Percentiles rank a stretch among this genome's conserved stretches.
Evolutionary conservation across 2,888 invertebrate species (phyloP).

Genomic region (Argyresthia albistria): DNA sequence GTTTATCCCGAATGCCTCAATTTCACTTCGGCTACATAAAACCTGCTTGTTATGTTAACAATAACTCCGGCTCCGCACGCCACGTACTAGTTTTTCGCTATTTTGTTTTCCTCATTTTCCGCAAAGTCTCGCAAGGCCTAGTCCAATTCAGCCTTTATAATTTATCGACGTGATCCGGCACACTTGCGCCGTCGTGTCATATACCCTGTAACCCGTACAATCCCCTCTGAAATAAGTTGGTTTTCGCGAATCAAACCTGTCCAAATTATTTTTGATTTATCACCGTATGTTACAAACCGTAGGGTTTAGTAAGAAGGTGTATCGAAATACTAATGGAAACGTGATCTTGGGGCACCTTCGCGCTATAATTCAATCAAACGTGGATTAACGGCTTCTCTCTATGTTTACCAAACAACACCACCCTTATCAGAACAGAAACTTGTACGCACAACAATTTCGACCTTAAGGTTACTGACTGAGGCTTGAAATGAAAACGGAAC

Average conservation of each 20-base stretch:
- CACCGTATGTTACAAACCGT: constrained; percentile 8
- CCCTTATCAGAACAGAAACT: constrained; percentile 8
- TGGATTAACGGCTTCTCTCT: constrained; percentile 43
- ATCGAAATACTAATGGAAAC: constrained; percentile 33
- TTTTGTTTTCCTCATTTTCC: constrained; percentile 4
- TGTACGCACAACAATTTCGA: constrained; percentile 3
- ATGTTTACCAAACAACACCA: constrained; percentile 50
- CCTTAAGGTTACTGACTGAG: neutral
- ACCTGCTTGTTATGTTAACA: constrained; percentile 50
- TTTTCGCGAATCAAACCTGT: neutral
- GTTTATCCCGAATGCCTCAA: constrained; percentile 40
- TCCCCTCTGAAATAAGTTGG: neutral
- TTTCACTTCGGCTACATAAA: constrained; percentile 39
- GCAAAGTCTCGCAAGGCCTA: neutral
- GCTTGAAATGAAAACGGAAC: neutral
- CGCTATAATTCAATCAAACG: constrained; percentile 65
- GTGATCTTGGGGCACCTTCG: constrained; percentile 37
- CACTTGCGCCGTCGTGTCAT: constrained; percentile 4
- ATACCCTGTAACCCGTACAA: neutral
- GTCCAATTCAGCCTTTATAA: neutral
- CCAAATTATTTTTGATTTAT: neutral
- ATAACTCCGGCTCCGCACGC: constrained; percentile 21
- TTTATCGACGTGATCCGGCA: constrained; percentile 9
- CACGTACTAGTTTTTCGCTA: constrained; percentile 3
- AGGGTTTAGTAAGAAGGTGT: constrained; percentile 1